phyloP scores from a whole-genome alignment of 2,113 vertebrate species.

The Ceyx cyanopectus region DNA sequence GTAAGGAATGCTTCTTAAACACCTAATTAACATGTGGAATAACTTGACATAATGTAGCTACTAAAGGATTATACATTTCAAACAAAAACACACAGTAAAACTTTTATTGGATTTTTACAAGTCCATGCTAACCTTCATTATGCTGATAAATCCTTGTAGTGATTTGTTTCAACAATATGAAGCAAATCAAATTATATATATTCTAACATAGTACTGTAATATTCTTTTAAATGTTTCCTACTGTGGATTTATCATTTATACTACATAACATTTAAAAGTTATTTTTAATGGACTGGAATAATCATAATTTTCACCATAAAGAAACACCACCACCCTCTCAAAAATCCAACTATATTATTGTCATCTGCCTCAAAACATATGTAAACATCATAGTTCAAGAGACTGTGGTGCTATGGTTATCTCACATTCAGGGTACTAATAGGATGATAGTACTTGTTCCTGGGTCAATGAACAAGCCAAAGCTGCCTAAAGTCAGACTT shows the following conservation, averaged over 20 bases:
- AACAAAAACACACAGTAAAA: background rate
- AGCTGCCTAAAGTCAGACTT: constrained; percentile 52
- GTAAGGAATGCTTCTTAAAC: background rate
- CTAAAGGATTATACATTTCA: background rate
- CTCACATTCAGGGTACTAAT: constrained; percentile 55
- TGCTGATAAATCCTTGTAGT: background rate
- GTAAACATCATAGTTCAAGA: background rate
- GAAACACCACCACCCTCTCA: background rate
- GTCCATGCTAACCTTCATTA: background rate
- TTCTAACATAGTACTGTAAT: background rate
- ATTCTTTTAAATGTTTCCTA: background rate
- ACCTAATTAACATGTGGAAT: background rate
- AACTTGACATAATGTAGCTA: background rate
- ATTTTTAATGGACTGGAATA: constrained; percentile 42
- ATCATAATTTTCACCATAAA: background rate
- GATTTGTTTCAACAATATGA: background rate
- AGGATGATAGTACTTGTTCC: constrained; percentile 44
- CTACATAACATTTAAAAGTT: background rate
- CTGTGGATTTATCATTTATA: background rate
- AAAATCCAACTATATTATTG: background rate
- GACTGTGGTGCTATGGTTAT: background rate
- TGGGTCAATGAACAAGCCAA: constrained; percentile 61
- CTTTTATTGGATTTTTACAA: background rate
- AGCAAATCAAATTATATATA: background rate
- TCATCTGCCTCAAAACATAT: constrained; percentile 27